phyloP scores from a whole-genome alignment of 2,113 vertebrate species.

The Heterotilapia buettikoferi region DNA sequence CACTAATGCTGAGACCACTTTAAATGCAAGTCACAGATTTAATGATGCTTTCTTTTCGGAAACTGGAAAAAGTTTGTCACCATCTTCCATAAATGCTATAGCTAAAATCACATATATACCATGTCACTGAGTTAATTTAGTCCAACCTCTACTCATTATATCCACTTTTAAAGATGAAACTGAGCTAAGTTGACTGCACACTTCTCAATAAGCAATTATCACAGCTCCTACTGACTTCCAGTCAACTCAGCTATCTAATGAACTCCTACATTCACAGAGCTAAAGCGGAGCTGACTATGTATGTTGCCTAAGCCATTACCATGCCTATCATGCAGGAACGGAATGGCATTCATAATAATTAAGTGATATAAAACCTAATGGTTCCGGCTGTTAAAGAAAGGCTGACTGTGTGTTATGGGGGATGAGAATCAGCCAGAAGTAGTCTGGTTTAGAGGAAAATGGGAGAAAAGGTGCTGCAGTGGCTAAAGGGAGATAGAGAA shows the following conservation, averaged over 20 bases:
- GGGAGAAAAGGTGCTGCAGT: conserved; percentile 4
- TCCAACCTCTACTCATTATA: background rate
- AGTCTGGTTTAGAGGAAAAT: background rate
- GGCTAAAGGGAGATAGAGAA: background rate
- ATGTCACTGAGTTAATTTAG: background rate
- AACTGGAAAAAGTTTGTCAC: background rate
- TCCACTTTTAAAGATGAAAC: conserved; percentile 1
- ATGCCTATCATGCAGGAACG: conserved; percentile 24
- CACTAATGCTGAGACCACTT: background rate
- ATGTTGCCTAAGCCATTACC: conserved; percentile 17
- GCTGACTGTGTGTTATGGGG: conserved; percentile 28
- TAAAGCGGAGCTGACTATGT: conserved; percentile 11
- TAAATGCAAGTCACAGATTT: background rate
- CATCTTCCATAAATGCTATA: background rate
- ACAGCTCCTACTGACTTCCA: background rate
- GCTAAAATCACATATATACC: background rate
- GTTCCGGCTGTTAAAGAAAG: conserved; percentile 32
- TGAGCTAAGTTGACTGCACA: background rate
- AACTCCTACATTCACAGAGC: background rate
- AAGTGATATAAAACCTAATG: conserved; percentile 53
- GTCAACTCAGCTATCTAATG: conserved; percentile 29
- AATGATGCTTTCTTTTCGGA: background rate
- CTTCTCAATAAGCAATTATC: background rate
- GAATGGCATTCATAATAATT: conserved; percentile 42
- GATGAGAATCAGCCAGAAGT: conserved; percentile 7